Percentiles rank a stretch among this genome's conserved stretches.
Evolutionary conservation across 2,113 vertebrate genomes (phyloP).

Genomic region (Tupaia tana): DNA sequence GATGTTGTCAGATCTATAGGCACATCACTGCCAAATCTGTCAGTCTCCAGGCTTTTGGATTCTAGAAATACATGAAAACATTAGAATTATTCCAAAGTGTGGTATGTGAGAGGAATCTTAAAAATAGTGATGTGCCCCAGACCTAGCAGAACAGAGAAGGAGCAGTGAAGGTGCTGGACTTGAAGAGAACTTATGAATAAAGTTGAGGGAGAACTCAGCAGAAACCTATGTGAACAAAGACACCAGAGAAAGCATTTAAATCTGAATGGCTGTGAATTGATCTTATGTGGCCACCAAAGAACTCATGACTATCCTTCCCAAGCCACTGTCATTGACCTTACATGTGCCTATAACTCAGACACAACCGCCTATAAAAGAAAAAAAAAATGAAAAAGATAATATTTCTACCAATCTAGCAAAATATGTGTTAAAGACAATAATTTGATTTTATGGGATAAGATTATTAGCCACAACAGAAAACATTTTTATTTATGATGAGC

Average conservation of each 20-base stretch:
- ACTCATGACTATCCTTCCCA: neutral
- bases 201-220: neutral
- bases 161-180: neutral
- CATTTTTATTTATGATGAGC: neutral
- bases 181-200: neutral
- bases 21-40: neutral
- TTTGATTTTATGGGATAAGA: neutral
- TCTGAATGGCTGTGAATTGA: neutral
- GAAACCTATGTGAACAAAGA: neutral
- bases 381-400: neutral
- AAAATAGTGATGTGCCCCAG: neutral
- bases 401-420: neutral
- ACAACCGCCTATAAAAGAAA: neutral
- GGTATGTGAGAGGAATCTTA: neutral
- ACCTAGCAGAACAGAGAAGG: neutral
- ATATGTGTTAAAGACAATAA: neutral
- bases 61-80: neutral
- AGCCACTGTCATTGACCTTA: no score
- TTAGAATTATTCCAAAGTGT: neutral
- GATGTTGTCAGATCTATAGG: neutral
- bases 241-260: neutral
- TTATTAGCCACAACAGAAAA: neutral
- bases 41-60: neutral
- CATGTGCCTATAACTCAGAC: neutral
- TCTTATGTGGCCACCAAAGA: neutral